Evolutionary conservation across 1,140 invertebrate genomes (phyloP).

Genomic region (Lanistes nyassanus): DNA sequence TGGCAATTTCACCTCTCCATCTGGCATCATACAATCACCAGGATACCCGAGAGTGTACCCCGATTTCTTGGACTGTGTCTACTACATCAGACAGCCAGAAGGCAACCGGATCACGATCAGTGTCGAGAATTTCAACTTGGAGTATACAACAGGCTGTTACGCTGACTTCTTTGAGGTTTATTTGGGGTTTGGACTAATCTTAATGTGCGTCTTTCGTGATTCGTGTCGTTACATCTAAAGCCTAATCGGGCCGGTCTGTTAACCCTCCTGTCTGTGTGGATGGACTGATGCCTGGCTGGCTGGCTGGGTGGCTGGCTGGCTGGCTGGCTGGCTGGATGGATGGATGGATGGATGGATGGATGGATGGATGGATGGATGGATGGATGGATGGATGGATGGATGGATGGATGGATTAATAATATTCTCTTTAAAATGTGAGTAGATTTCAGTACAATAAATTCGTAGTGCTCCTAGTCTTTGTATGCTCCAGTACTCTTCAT

Average conservation of each 20-base stretch:
- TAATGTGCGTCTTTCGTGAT: not conserved
- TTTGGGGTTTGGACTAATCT: not conserved
- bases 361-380: not conserved
- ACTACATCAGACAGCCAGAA: too few relatives aligned
- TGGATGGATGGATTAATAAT: not conserved
- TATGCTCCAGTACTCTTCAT: not conserved
- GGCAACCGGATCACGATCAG: too few relatives aligned
- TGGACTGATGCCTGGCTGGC: not conserved
- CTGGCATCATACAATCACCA: too few relatives aligned
- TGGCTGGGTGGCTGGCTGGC: not conserved
- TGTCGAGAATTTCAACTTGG: too few relatives aligned
- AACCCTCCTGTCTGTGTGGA: conserved; percentile 4
- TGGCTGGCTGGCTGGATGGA: too few relatives aligned
- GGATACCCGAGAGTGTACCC: too few relatives aligned
- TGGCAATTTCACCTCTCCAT: too few relatives aligned
- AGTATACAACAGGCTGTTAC: not conserved
- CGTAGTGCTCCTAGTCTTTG: not conserved
- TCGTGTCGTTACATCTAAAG: too few relatives aligned
- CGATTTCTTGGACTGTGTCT: too few relatives aligned
- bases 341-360: not conserved
- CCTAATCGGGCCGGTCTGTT: too few relatives aligned
- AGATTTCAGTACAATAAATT: not conserved
- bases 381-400: not conserved
- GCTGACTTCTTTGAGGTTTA: not conserved
- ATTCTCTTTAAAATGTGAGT: not conserved